Evolutionary conservation across 2,797 vertebrate species (phyloP).

Genomic region (Crax fasciolata): DNA sequence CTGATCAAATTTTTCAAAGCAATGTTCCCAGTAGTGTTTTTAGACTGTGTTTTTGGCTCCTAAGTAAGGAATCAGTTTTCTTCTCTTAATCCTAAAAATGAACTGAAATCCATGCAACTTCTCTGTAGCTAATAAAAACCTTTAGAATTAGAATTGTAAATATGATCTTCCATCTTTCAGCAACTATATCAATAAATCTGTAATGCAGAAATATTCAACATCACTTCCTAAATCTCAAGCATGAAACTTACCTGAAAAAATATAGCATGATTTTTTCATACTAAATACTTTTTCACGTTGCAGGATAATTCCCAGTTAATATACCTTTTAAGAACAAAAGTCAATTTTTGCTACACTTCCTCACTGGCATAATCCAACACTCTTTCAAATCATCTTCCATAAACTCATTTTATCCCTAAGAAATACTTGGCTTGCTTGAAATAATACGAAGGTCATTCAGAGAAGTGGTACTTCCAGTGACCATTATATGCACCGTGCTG

Average conservation of each 20-base stretch:
- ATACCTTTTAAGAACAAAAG: background rate
- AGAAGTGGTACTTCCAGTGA: background rate
- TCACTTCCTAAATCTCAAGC: background rate
- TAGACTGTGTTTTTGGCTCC: background rate
- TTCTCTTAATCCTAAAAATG: background rate
- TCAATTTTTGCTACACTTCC: background rate
- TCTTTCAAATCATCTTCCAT: background rate
- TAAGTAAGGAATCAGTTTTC: background rate
- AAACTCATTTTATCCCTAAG: background rate
- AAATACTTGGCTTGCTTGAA: background rate
- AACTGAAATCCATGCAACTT: background rate
- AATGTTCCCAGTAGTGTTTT: background rate
- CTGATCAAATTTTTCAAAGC: background rate
- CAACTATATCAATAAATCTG: background rate
- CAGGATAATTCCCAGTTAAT: background rate
- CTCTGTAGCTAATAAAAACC: background rate
- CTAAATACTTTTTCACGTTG: background rate
- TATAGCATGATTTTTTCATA: background rate
- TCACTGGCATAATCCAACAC: background rate
- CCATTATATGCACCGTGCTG: background rate
- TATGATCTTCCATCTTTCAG: background rate
- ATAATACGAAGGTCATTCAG: background rate
- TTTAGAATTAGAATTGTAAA: background rate
- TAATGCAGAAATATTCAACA: background rate
- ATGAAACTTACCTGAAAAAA: background rate